A percentile compares a stretch with the other conserved stretches of the same genome.
These are phyloP conservation scores for Nansenia antarctica DNA, from an alignment of 2,113 vertebrate species.

Conservation along the genomic window DNA sequence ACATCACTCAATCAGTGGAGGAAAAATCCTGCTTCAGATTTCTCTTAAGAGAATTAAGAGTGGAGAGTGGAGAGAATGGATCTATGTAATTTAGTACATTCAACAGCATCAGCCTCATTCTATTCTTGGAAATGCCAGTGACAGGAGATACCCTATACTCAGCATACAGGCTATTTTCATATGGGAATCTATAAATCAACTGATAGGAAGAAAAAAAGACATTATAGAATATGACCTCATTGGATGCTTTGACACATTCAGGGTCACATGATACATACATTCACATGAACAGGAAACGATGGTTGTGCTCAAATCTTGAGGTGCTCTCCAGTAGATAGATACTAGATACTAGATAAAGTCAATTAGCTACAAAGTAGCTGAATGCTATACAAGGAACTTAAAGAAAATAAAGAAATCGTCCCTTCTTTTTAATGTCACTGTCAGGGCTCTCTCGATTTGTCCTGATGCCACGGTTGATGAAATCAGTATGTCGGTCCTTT, in stretches of 20 bases:
- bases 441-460: neutral
- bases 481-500: conserved; percentile 7
- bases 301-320: too few relatives aligned
- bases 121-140: neutral
- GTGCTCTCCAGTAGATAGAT: too few relatives aligned
- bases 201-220: neutral
- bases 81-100: conserved; percentile 6
- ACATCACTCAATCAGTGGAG: conserved; percentile 8
- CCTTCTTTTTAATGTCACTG: too few relatives aligned
- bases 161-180: neutral
- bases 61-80: neutral
- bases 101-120: neutral
- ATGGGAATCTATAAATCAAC: neutral
- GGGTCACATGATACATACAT: too few relatives aligned
- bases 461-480: neutral
- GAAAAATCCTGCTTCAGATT: neutral
- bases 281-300: too few relatives aligned
- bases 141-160: neutral
- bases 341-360: too few relatives aligned
- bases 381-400: too few relatives aligned
- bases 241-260: too few relatives aligned
- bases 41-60: conserved; percentile 8
- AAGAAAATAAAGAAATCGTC: too few relatives aligned
- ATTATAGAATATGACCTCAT: neutral
- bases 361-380: too few relatives aligned